Base-by-base conservation (phyloP, 2,888 invertebrate species). In the Drosophila quinaria region DNA sequence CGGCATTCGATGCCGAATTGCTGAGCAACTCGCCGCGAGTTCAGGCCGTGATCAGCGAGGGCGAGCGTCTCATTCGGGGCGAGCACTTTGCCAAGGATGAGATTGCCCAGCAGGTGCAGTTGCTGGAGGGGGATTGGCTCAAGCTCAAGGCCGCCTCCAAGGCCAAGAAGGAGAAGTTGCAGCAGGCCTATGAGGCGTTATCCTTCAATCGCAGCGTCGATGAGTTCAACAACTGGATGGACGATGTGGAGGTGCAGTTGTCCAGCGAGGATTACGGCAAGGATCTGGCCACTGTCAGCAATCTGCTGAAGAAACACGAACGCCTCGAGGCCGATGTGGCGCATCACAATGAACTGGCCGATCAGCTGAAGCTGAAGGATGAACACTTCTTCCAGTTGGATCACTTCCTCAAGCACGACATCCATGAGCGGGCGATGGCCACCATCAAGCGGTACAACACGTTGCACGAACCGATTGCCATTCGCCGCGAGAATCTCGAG, bases 1-100 rank as follows among this genome's bases (percentile, higher is more conserved):
- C 96, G 0, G 98, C 98, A 0, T 99, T 99, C 92, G 98, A 99
- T 91, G 97, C 98, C 0, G 99, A 99, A 92, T 93, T 99, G 31
- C 94, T 96, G 9, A 98, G 98, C 19, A 99, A 98, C 92, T 96
- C 97, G 80, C 96, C 96, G 2, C 94, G 98, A 42, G 96, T 98
- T 0, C 96, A 96, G 68, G 95, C 96, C 41, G 97, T 98, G 0
- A 95, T 96, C 19, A 94, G 94, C 72, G 97, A 97, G 89, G 97
- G 97, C 0, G 96, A 96, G 82, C 94, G 94, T 11, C 93, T 97
- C 1, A 95, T 96, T 3, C 94, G 95, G 62, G 95, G 95, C 10
- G 95, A 96, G n/a, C 98, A 99, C 92, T 99, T 97, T 93, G 98
- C 98, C 9, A 94, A 95, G 0, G 94, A 95, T 46, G 98, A 98